Evolutionary conservation across 2,888 invertebrate genomes (phyloP), one percentile per base, ranked within the genome.

Genomic region (Clivina fossor): DNA sequence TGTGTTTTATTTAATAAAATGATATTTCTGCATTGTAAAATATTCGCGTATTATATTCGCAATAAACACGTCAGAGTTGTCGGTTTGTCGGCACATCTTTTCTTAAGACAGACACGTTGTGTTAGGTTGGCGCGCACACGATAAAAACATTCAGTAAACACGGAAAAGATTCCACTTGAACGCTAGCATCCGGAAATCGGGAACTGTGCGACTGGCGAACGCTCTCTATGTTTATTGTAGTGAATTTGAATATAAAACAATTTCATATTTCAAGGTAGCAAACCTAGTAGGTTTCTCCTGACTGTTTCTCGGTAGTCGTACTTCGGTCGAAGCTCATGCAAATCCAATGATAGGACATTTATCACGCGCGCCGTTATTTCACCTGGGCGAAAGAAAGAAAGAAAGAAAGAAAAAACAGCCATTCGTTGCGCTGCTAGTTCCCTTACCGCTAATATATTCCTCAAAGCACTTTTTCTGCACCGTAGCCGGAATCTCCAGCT

Each of bases 181-280:
- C n/a, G n/a, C n/a, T n/a, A n/a, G n/a, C 26, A 9, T 24, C 9
- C 9, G 26, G 9, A 9, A 7, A 7, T 24, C 26, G 26, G 5
- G 26, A 24, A 24, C 26, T 24, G 9, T 4, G 26, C 9, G 9
- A 24, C 26, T n/a, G n/a, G n/a, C n/a, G n/a, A n/a, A n/a, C n/a
- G n/a, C n/a, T n/a, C n/a, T 4, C 18, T 15, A 37, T 16, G 37
- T 37, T 37, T 37, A 37, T 37, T 37, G 37, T 37, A 37, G 37
- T 15, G 16, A 37, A 37, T 37, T 15, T 37, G 37, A 37, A 37
- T 37, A 37, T 37, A 37, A 37, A 37, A 37, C 37, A 37, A 37
- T 37, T 37, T 37, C 13, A 37, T 37, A 37, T 37, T 15, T 37
- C 37, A 15, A 11, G 4, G 33, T 16, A 5, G 3, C n/a, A n/a